These are phyloP conservation scores for Apotomis betuletana DNA, from an alignment of 2,888 invertebrate species.

Conservation along the genomic window DNA sequence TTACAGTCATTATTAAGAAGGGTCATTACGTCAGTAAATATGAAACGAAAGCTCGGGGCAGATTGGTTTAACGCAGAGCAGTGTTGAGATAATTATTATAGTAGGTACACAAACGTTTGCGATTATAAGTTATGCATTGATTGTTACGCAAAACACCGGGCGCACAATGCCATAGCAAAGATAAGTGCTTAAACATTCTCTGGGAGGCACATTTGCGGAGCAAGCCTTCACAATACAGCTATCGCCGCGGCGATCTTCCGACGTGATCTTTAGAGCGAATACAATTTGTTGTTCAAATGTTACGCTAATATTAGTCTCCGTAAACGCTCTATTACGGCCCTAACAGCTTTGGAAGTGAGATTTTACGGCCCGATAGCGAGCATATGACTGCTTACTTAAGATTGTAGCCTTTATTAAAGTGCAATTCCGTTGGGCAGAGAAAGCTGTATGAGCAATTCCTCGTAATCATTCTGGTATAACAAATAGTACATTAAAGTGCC, in stretches of 20 bases:
- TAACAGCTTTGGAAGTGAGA: slow-evolving; percentile 33
- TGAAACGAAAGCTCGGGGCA: slow-evolving; percentile 28
- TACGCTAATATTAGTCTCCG: slow-evolving; percentile 46
- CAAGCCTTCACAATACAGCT: slow-evolving; percentile 44
- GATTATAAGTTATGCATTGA: slow-evolving; percentile 53
- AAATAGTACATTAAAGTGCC: slow-evolving; percentile 1
- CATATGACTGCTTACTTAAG: slow-evolving; percentile 28
- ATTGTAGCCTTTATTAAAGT: slow-evolving; percentile 31
- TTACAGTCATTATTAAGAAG: slow-evolving; percentile 2
- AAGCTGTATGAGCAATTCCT: slow-evolving; percentile 21
- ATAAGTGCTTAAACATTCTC: slow-evolving; percentile 49
- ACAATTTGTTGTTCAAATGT: slow-evolving; percentile 53
- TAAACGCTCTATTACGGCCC: slow-evolving; percentile 40
- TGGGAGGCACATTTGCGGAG: slow-evolving; percentile 48
- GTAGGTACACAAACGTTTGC: slow-evolving; percentile 44
- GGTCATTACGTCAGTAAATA: slow-evolving; percentile 23
- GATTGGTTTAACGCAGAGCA: slow-evolving; percentile 43
- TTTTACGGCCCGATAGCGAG: slow-evolving; percentile 28
- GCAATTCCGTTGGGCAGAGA: slow-evolving; percentile 25
- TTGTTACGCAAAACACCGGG: slow-evolving; percentile 51
- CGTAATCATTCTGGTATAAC: slow-evolving; percentile 18
- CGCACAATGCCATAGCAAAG: slow-evolving; percentile 43
- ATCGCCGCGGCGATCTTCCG: slow-evolving; percentile 47
- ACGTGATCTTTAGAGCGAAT: slow-evolving; percentile 48
- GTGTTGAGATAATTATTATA: slow-evolving; percentile 52